Base-by-base conservation (phyloP, 2,888 invertebrate species). In the Lordiphosa fenestrarum region DNA sequence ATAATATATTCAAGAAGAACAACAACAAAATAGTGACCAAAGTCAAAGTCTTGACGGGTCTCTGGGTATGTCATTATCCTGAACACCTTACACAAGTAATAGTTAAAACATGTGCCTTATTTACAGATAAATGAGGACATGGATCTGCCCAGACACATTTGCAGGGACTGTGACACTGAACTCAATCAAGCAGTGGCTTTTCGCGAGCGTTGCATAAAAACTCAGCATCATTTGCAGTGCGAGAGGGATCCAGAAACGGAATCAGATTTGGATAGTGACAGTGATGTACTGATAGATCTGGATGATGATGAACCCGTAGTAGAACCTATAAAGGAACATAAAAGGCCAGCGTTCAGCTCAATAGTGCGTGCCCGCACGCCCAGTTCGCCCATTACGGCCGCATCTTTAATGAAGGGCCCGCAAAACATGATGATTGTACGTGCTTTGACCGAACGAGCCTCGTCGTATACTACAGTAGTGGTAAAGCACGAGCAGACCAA, bases 11-110 rank as follows among this genome's bases (percentile, higher is more conserved):
- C 15, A 25, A 37, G 1, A 38, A 47, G 10, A n/a, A 25, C 10
- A 36, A 41, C 25, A 15, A 50, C 12, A 52, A 33, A 1, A 53
- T 58, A 12, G 15, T 67, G 3, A n/a, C 40, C 2, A 69, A 72
- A 40, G 47, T 72, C 13, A 19, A 53, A 9, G 21, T 46, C 7
- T 30, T 75, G 6, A 72, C 69, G 37, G 69, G 61, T 1, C 7
- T 68, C 6, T 39, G 48, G 50, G 72, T 75, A 33, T 63, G 53
- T 64, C 3, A 5, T 1, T 6, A 33, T 15, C 4, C 0, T 10
- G n/a, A 5, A 2, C 2, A 33, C 13, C 9, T 44, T 2, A 10
- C 6, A n/a, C 21, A 0, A 10, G 10, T 4, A n/a, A 30, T 9
- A 6, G 6, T 4, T 41, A 41, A 6, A 7, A 9, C 1, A 3